Evolutionary conservation across 1,140 invertebrate species (phyloP).

Genomic region (Cydia splendana): DNA sequence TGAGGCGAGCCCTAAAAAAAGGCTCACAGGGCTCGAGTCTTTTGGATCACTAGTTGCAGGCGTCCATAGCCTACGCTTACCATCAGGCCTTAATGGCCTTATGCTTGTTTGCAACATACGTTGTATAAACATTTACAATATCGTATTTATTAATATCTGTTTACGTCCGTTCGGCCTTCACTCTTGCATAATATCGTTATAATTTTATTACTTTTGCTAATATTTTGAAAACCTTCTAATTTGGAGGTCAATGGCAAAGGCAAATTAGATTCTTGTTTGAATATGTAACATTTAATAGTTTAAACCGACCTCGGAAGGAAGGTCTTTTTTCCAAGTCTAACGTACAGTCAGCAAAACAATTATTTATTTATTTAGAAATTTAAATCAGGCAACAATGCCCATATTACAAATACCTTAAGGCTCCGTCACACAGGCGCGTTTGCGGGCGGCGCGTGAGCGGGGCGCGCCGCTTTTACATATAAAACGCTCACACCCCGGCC

Average conservation of each 20-base stretch:
- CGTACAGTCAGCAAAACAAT: background rate
- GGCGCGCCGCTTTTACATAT: no score
- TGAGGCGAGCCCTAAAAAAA: no score
- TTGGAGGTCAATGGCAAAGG: background rate
- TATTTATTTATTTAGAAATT: no score
- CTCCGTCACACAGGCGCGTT: no score
- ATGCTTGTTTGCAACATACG: background rate
- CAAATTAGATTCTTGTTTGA: background rate
- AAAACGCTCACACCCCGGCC: no score
- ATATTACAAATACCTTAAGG: no score
- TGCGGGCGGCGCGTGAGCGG: no score
- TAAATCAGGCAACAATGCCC: no score
- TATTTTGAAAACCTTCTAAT: background rate
- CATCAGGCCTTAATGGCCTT: no score
- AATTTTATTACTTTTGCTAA: slow-evolving; percentile 1
- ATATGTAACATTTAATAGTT: background rate
- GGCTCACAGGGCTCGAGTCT: no score
- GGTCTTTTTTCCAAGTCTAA: background rate
- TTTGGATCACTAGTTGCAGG: no score
- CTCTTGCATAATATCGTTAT: slow-evolving; percentile 6
- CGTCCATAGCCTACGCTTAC: no score
- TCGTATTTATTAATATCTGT: background rate
- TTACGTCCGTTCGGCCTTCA: background rate
- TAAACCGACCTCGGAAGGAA: background rate
- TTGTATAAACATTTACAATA: background rate